A percentile compares a stretch with the other conserved stretches of the same genome.
Evolutionary conservation across 2,113 vertebrate species (phyloP).

Genomic region (Phylloscopus trochiloides): DNA sequence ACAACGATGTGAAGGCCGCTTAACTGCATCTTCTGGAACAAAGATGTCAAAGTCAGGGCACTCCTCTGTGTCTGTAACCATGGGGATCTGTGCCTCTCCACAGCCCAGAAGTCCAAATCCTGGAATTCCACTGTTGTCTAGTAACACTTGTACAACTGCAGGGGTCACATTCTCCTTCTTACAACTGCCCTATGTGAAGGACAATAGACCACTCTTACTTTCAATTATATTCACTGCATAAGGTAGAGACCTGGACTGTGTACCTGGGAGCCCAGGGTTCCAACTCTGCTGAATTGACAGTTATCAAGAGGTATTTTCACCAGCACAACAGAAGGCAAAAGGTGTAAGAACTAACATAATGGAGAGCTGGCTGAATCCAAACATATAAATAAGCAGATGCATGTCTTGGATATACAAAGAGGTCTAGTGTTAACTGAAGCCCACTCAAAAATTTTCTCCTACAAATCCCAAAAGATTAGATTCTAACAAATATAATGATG

Average conservation of each 20-base stretch:
- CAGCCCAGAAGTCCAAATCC: background rate
- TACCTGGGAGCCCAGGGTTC: background rate
- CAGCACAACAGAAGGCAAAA: background rate
- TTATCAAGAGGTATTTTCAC: background rate
- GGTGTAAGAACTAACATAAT: background rate
- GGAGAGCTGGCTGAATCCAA: background rate
- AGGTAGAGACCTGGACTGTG: background rate
- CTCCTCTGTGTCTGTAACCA: background rate
- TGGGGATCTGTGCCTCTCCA: slow-evolving; percentile 7
- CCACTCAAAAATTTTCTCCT: background rate
- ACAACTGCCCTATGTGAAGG: background rate
- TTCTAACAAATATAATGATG: background rate
- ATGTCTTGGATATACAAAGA: background rate
- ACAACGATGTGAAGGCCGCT: background rate
- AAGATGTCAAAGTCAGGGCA: background rate
- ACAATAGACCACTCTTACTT: background rate
- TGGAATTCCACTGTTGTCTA: background rate
- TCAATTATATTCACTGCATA: background rate
- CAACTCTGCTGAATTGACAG: background rate
- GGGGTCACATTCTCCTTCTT: background rate
- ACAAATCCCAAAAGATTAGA: background rate
- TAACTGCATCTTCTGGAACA: background rate
- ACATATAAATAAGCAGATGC: background rate
- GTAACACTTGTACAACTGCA: background rate
- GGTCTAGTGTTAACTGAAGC: background rate